Conservation (phyloP, 2,113 vertebrate species). For the Catharus minimus region DNA sequence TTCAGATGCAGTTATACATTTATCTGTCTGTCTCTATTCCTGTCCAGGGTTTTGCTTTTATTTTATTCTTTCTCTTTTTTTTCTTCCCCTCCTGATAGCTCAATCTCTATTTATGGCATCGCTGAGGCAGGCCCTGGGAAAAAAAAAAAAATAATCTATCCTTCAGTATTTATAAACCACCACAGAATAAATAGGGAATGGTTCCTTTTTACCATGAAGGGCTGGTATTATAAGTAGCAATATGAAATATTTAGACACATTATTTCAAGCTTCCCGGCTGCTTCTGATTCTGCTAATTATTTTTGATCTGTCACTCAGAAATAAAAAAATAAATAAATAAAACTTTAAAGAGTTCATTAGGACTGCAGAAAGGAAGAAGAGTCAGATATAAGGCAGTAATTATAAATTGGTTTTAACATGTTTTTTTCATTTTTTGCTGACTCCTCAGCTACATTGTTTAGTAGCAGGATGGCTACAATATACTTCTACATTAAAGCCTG, state of each 20-base stretch:
- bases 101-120: slow-evolving; percentile 13
- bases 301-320: slow-evolving; percentile 52
- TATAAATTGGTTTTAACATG: slow-evolving; percentile 9
- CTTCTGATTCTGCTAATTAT: slow-evolving; percentile 59
- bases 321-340: slow-evolving; percentile 15
- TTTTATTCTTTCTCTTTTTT: neutral
- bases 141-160: slow-evolving; percentile 12
- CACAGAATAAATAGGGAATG: slow-evolving; percentile 20
- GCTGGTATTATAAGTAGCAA: slow-evolving; percentile 24
- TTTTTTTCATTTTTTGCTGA: slow-evolving; percentile 30
- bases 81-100: neutral
- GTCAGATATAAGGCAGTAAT: slow-evolving; percentile 16
- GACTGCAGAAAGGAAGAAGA: slow-evolving; percentile 15
- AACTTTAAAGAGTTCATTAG: slow-evolving; percentile 57
- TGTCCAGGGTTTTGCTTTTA: neutral
- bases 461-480: slow-evolving; percentile 25
- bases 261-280: slow-evolving; percentile 49
- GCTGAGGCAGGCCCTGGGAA: slow-evolving; percentile 4
- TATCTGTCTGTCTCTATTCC: neutral
- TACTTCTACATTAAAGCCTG: slow-evolving; percentile 21
- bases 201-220: slow-evolving; percentile 22
- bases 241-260: slow-evolving; percentile 45
- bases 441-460: slow-evolving; percentile 17
- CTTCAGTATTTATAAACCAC: slow-evolving; percentile 39
- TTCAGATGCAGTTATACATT: neutral